Evolutionary conservation across 2,888 invertebrate species (phyloP).

Genomic region (Podotricha telesiphe): DNA sequence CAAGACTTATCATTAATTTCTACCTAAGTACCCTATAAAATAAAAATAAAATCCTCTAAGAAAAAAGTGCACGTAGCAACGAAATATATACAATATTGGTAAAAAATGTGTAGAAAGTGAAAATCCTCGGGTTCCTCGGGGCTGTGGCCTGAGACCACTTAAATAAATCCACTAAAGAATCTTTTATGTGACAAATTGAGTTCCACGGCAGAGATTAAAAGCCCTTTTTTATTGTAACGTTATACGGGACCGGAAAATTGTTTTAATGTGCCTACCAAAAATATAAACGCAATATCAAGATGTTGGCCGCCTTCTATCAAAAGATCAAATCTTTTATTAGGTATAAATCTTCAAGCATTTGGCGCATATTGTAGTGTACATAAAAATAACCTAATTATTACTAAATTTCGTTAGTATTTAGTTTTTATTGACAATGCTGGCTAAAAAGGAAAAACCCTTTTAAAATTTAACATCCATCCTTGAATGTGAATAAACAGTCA

Average conservation of each 20-base stretch:
- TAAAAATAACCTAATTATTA: no score
- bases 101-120: slow-evolving; percentile 23
- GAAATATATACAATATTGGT: slow-evolving; percentile 22
- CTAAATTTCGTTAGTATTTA: no score
- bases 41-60: not conserved
- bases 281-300: slow-evolving; percentile 2
- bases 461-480: no score
- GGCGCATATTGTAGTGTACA: not conserved
- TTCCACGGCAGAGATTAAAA: slow-evolving; percentile 30
- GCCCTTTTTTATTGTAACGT: slow-evolving; percentile 19
- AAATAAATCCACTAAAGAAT: slow-evolving; percentile 39
- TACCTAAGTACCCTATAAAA: not conserved
- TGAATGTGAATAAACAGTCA: no score
- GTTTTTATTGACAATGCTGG: no score
- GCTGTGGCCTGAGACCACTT: slow-evolving; percentile 23
- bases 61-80: not conserved
- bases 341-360: not conserved
- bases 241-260: slow-evolving; percentile 10
- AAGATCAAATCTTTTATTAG: not conserved
- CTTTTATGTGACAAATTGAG: slow-evolving; percentile 41
- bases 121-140: slow-evolving; percentile 13
- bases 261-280: slow-evolving; percentile 13
- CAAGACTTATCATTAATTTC: no score
- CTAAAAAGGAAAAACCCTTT: no score
- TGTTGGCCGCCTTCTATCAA: not conserved